Evolutionary conservation across 1,140 invertebrate genomes (phyloP).

Genomic region (Drosophila serrata): DNA sequence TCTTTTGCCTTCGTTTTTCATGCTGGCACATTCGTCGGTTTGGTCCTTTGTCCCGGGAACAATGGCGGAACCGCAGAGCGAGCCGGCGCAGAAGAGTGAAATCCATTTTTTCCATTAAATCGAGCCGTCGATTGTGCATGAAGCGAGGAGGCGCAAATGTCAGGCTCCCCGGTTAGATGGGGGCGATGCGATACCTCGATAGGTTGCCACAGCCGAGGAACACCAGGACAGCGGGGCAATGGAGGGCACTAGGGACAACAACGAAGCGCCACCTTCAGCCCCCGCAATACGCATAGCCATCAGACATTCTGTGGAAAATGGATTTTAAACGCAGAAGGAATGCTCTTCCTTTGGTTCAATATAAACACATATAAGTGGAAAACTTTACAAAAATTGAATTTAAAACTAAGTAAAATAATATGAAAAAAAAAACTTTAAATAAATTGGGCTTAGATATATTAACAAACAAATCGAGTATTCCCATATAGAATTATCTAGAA

Average conservation of each 20-base stretch:
- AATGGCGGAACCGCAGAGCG: conserved; percentile 50
- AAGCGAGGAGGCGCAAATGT: conserved; percentile 78
- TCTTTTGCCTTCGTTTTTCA: conserved; percentile 34
- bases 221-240: neutral
- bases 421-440: no score
- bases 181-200: conserved; percentile 66
- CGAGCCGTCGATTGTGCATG: conserved; percentile 79
- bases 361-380: neutral
- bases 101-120: conserved; percentile 84
- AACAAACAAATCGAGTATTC: neutral
- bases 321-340: neutral
- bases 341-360: neutral
- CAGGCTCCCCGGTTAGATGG: conserved; percentile 77
- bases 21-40: conserved; percentile 60
- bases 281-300: conserved; percentile 44
- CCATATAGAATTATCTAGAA: neutral
- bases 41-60: conserved; percentile 63
- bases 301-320: conserved; percentile 1
- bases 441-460: no score
- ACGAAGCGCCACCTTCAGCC: conserved; percentile 36
- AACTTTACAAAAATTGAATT: neutral
- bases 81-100: conserved; percentile 65
- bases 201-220: conserved; percentile 57
- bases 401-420: neutral
- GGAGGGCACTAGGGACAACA: conserved; percentile 10